Conservation (phyloP, 2,113 vertebrate species). For the Scolopax mira region DNA sequence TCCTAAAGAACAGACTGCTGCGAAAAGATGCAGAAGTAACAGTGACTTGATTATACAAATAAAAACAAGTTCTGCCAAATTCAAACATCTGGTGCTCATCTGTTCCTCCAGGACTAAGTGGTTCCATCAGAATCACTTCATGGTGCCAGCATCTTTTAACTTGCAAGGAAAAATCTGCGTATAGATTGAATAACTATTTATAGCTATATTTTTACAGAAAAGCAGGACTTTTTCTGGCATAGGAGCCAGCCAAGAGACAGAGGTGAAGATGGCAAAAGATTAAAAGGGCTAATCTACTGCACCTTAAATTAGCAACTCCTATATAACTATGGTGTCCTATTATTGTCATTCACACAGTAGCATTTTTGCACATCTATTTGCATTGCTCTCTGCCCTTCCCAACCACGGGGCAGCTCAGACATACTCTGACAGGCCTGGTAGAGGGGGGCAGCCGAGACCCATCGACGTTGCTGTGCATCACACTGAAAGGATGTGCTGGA, state of each 20-base stretch:
- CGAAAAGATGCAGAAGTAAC: constrained; percentile 31
- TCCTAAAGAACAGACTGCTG: neutral
- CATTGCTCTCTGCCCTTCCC: neutral
- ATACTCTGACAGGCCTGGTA: constrained; percentile 83
- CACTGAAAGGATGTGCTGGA: constrained; percentile 65
- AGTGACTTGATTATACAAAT: constrained; percentile 34
- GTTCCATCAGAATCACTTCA: constrained; percentile 19
- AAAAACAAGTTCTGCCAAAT: constrained; percentile 20
- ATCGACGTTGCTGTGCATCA: constrained; percentile 48
- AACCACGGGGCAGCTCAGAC: neutral
- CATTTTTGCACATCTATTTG: neutral
- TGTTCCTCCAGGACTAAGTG: constrained; percentile 23
- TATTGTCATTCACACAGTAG: neutral
- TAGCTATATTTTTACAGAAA: neutral
- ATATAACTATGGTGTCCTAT: neutral
- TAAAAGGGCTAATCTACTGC: neutral
- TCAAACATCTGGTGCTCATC: constrained; percentile 55
- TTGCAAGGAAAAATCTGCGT: constrained; percentile 34
- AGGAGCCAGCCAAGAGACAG: neutral
- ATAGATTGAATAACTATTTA: constrained; percentile 32
- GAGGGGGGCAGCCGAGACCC: constrained; percentile 69
- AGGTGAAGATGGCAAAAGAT: neutral
- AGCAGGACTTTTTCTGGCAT: neutral
- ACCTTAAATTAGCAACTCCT: neutral
- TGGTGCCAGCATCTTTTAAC: constrained; percentile 21